Percentiles rank a stretch among this genome's conserved stretches.
These are phyloP conservation scores for Catharus bicknelli DNA, from an alignment of 2,113 vertebrate genomes.

Conservation along the genomic window DNA sequence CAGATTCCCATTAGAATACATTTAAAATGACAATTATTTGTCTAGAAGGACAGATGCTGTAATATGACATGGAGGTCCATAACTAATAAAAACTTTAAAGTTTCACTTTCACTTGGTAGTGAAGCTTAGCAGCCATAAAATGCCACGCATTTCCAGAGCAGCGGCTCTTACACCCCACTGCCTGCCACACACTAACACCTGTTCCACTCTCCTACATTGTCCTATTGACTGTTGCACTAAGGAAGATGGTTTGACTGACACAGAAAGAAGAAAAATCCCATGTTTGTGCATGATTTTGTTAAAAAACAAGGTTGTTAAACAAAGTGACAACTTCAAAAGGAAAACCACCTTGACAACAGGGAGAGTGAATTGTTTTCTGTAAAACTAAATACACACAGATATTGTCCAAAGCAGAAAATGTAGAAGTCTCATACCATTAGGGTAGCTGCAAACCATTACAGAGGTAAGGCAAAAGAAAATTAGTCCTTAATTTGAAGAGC, in stretches of 20 bases:
- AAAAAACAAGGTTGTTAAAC: constrained; percentile 11
- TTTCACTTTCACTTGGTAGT: neutral
- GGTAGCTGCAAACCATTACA: neutral
- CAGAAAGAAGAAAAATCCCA: neutral
- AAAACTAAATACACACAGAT: constrained; percentile 39
- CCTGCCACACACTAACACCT: neutral
- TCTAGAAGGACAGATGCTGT: neutral
- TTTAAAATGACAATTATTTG: neutral
- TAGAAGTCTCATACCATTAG: neutral
- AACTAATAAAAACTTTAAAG: neutral
- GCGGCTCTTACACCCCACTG: rapidly evolving
- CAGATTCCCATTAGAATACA: neutral
- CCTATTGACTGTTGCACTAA: neutral
- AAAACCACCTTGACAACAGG: constrained; percentile 47
- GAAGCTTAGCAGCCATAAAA: neutral
- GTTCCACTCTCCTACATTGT: neutral
- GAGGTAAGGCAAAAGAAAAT: neutral
- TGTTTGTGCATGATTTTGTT: neutral
- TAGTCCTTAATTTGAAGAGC: neutral
- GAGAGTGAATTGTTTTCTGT: neutral
- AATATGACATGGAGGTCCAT: neutral
- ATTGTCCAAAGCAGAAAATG: neutral
- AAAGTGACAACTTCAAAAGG: constrained; percentile 27
- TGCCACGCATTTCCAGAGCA: neutral
- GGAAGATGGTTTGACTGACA: neutral